Evolutionary conservation across 2,113 vertebrate species (phyloP).

Genomic region (Picathartes gymnocephalus): DNA sequence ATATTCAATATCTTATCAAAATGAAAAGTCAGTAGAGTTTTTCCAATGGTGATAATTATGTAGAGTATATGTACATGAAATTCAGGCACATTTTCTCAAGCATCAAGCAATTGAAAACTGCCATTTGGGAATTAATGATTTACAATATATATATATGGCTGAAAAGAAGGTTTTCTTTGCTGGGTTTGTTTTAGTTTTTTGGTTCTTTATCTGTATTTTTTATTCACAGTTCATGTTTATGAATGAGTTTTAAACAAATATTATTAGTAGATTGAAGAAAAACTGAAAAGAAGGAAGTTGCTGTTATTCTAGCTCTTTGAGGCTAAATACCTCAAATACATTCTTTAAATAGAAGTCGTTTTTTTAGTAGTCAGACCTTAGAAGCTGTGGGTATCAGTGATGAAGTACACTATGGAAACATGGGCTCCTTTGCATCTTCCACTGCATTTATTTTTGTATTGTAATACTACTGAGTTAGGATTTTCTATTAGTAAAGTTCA

Average conservation of each 20-base stretch:
- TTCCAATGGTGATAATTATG: neutral
- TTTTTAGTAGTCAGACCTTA: neutral
- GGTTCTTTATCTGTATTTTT: neutral
- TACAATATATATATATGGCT: neutral
- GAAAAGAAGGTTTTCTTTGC: neutral
- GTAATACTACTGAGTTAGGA: neutral
- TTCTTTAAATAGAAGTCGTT: neutral
- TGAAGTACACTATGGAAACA: neutral
- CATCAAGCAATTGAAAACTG: neutral
- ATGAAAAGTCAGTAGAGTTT: neutral
- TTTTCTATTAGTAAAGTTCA: neutral
- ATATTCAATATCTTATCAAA: neutral
- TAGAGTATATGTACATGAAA: neutral
- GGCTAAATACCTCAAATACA: neutral
- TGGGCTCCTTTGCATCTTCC: neutral
- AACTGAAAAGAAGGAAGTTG: neutral
- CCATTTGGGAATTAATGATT: neutral
- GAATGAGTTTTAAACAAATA: neutral
- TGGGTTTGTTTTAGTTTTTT: rapidly evolving
- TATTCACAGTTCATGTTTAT: neutral
- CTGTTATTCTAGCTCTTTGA: neutral
- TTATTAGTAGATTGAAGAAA: neutral
- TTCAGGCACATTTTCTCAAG: neutral
- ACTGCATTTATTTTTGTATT: neutral
- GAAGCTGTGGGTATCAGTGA: neutral